Percentiles rank a stretch among this genome's conserved stretches.
phyloP scores from a whole-genome alignment of 2,888 invertebrate species.

The Antheraea assamensis region DNA sequence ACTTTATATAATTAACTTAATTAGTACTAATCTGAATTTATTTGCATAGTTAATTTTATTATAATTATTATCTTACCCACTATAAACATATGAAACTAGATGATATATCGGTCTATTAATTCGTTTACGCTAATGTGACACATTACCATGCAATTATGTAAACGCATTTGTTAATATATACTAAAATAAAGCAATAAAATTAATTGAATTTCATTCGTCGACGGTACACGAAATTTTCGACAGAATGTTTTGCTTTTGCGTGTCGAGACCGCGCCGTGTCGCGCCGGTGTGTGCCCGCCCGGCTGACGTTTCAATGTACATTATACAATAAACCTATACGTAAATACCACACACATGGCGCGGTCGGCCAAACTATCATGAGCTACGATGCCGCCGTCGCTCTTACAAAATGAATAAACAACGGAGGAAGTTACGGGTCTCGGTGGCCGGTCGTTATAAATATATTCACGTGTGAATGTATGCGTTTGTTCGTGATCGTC shows the following conservation, averaged over 20 bases:
- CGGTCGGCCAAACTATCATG: conserved; percentile 35
- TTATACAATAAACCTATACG: conserved; percentile 45
- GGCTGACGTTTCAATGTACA: conserved; percentile 51
- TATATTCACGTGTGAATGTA: conserved; percentile 43
- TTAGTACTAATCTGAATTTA: neutral
- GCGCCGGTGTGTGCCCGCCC: conserved; percentile 49
- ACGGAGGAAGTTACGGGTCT: conserved; percentile 25
- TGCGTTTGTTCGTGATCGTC: conserved; percentile 62
- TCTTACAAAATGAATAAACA: neutral
- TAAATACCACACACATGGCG: conserved; percentile 52
- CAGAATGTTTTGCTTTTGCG: conserved; percentile 74
- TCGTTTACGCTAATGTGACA: neutral
- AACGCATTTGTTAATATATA: neutral
- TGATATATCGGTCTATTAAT: neutral
- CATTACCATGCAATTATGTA: neutral
- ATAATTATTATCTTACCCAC: neutral
- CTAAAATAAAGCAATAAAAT: neutral
- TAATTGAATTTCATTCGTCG: conserved; percentile 33
- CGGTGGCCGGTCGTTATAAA: conserved; percentile 37
- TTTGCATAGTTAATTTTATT: neutral
- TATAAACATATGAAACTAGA: neutral
- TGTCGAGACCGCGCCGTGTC: conserved; percentile 49
- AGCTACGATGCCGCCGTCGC: conserved; percentile 32
- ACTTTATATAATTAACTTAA: neutral
- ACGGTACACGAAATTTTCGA: conserved; percentile 65